These are phyloP conservation scores for Thecocarcelia acutangulata DNA, from an alignment of 2,888 invertebrate species.

Conservation along the genomic window DNA sequence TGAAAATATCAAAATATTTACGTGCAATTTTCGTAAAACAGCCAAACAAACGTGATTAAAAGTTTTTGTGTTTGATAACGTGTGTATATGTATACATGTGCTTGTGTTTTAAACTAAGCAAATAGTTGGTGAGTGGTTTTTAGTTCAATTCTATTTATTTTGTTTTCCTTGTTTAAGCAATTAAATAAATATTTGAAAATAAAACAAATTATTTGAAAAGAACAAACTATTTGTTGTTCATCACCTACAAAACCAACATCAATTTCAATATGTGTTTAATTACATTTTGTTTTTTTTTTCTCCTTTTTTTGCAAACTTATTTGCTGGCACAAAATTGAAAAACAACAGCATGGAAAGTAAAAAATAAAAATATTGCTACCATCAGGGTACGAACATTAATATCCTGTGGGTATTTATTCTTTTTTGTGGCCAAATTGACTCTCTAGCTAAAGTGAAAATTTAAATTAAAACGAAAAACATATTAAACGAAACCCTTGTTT, in stretches of 20 bases:
- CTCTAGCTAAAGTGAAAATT: conserved; percentile 22
- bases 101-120: conserved; percentile 20
- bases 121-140: conserved; percentile 58
- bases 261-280: conserved; percentile 34
- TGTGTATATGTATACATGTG: neutral
- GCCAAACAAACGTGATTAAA: conserved; percentile 48
- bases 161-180: conserved; percentile 9
- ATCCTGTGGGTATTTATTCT: conserved; percentile 51
- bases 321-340: conserved; percentile 17
- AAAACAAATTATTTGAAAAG: conserved; percentile 5
- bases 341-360: neutral
- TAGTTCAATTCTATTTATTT: neutral
- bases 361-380: conserved; percentile 1
- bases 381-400: conserved; percentile 18
- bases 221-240: neutral
- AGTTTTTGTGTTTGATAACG: conserved; percentile 10
- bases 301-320: neutral
- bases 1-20: conserved; percentile 52
- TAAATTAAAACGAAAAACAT: conserved; percentile 4
- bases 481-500: conserved; percentile 14
- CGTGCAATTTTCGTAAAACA: conserved; percentile 35
- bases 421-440: conserved; percentile 31
- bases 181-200: conserved; percentile 13
- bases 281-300: conserved; percentile 5
- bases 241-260: conserved; percentile 13